Conservation (phyloP, 1,140 invertebrate genomes). For the Meloidogyne exigua region DNA sequence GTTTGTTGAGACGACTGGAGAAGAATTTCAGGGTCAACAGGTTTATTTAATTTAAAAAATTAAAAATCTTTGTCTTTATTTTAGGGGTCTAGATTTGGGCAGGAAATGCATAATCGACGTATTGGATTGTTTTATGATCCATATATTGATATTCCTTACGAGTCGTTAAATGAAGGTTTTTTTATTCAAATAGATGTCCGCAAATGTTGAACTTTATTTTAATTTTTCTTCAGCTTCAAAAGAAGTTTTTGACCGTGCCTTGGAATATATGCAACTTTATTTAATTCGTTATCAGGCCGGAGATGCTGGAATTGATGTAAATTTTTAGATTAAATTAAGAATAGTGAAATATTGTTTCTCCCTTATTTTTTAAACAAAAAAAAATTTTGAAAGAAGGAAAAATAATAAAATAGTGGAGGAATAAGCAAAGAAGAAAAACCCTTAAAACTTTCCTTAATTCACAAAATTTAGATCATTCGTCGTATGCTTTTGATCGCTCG, state of each 20-base stretch:
- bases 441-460: no score
- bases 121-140: neutral
- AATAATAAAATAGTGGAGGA: no score
- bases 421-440: neutral
- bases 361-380: no score
- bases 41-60: no score
- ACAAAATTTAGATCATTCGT: neutral
- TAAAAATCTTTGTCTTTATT: no score
- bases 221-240: neutral
- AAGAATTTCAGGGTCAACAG: neutral
- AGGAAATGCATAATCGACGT: neutral
- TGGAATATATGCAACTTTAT: slow-evolving; percentile 19
- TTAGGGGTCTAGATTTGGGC: no score
- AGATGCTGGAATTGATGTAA: slow-evolving; percentile 2
- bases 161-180: neutral
- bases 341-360: no score
- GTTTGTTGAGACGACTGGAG: neutral
- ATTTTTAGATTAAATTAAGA: no score
- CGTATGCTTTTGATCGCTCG: slow-evolving; percentile 16
- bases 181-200: no score
- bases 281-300: slow-evolving; percentile 10
- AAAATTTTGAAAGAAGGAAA: no score
- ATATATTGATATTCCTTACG: neutral
- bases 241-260: slow-evolving; percentile 14
- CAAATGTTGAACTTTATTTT: no score